phyloP scores from a whole-genome alignment of 2,797 vertebrate species.

The Oreonectes daqikongensis region DNA sequence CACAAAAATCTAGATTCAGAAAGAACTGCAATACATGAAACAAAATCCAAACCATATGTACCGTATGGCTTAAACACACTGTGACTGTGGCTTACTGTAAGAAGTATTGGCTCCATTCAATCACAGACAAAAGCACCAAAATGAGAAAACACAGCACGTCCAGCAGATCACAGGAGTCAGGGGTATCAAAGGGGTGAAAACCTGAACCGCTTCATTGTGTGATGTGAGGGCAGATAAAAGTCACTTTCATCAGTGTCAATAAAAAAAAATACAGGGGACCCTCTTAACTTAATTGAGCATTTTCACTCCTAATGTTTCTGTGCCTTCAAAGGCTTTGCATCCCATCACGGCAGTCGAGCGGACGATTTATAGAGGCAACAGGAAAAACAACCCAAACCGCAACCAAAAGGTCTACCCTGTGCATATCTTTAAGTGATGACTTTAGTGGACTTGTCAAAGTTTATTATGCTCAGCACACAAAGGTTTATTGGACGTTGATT shows the following conservation, averaged over 20 bases:
- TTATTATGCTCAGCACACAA: slow-evolving; percentile 30
- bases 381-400: slow-evolving; percentile 12
- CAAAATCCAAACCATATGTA: background rate
- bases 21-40: background rate
- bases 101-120: background rate
- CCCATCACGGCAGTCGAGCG: background rate
- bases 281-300: slow-evolving; percentile 65
- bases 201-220: slow-evolving; percentile 74
- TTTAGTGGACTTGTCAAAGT: slow-evolving; percentile 18
- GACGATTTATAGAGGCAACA: slow-evolving; percentile 13
- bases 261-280: slow-evolving; percentile 68
- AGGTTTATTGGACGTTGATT: slow-evolving; percentile 29
- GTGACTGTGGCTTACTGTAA: slow-evolving; percentile 18
- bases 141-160: slow-evolving; percentile 66
- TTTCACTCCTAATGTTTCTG: slow-evolving; percentile 59
- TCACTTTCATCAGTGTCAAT: slow-evolving; percentile 79
- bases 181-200: slow-evolving; percentile 75
- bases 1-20: background rate
- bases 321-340: slow-evolving; percentile 17
- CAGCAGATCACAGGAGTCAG: slow-evolving; percentile 74
- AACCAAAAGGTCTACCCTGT: slow-evolving; percentile 17
- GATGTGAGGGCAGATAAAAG: slow-evolving; percentile 65
- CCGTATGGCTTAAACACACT: background rate
- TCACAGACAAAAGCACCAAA: slow-evolving; percentile 57
- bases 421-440: slow-evolving; percentile 11